Base-by-base conservation (phyloP, 2,797 vertebrate species). In the Propithecus perrieri region DNA sequence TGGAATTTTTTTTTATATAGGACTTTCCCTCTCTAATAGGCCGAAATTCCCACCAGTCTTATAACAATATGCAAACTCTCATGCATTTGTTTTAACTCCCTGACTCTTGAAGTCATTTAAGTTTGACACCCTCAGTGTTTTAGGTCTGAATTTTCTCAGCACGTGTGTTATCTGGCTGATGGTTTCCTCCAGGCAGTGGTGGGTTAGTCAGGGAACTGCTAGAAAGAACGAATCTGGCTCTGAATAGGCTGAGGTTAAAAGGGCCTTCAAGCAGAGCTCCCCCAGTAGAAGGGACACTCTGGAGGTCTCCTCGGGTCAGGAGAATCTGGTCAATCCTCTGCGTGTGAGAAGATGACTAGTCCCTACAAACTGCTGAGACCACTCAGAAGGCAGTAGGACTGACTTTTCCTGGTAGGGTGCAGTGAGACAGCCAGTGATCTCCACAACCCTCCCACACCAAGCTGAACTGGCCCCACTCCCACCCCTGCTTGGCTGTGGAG, bases 391-490 rank as follows among this genome's bases (percentile, higher is more conserved):
- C 7, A 22, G 6, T 11, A 24, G 30, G 50, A 17, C n/a, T n/a
- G 30, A 57, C 17, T 79, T 50, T 20, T 4, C 28, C 74, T 30
- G 24, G 41, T 17, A 48, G 46, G 30, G 74, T 1, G 12, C 22
- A n/a, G 33, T 35, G 11, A 72, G 38, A 43, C 10, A 26, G 22
- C 35, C 10, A 5, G 28, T 35, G 50, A 43, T 35, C 22, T 69
- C 20, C 9, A 85, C 18, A 28, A 18, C 4, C 8, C 13, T 43
- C 2, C 41, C 17, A 0, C 0, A 4, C 17, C 38, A 65, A 5
- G 7, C 59, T 61, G 38, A 55, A 33, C 48, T 4, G 26, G 4
- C 4, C 26, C n/a, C 53, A 38, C 9, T 35, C 26, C 71, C 59
- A 15, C 26, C 12, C 50, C 50, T 48, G 6, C 46, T n/a, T 74